Percentiles rank a stretch among this genome's conserved stretches.
phyloP scores from a whole-genome alignment of 2,113 vertebrate genomes.

The Syrmaticus mikado region DNA sequence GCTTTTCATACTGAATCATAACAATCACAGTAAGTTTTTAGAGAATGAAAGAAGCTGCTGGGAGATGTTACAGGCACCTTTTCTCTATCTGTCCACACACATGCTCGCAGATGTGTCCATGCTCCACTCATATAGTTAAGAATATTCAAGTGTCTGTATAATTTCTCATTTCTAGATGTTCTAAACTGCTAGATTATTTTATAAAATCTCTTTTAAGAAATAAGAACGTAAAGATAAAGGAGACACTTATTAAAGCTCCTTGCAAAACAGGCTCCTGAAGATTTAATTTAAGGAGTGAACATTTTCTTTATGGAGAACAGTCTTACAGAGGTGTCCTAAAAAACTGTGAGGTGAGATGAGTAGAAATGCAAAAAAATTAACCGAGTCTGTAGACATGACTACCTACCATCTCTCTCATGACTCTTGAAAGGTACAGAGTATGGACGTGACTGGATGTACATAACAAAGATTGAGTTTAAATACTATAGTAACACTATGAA shows the following conservation, averaged over 20 bases:
- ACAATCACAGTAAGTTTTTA: neutral
- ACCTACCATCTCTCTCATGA: neutral
- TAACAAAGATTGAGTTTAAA: neutral
- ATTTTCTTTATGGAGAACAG: neutral
- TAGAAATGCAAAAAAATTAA: neutral
- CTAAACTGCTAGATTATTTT: neutral
- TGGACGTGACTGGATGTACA: neutral
- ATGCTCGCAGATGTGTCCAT: neutral
- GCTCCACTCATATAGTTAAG: neutral
- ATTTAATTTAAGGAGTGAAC: neutral
- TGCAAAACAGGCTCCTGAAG: neutral
- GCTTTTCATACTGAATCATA: neutral
- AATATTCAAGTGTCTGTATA: neutral
- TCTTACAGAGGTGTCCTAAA: neutral
- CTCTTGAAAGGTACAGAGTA: neutral
- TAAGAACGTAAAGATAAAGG: neutral
- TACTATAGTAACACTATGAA: neutral
- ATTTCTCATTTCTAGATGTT: neutral
- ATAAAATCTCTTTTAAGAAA: neutral
- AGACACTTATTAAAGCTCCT: neutral
- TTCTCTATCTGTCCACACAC: neutral
- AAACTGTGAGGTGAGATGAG: neutral
- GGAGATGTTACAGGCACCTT: neutral
- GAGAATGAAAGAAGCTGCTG: neutral
- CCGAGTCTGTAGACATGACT: neutral